Conservation (phyloP, 2,888 invertebrate species). For the Ennomos erosarius region DNA sequence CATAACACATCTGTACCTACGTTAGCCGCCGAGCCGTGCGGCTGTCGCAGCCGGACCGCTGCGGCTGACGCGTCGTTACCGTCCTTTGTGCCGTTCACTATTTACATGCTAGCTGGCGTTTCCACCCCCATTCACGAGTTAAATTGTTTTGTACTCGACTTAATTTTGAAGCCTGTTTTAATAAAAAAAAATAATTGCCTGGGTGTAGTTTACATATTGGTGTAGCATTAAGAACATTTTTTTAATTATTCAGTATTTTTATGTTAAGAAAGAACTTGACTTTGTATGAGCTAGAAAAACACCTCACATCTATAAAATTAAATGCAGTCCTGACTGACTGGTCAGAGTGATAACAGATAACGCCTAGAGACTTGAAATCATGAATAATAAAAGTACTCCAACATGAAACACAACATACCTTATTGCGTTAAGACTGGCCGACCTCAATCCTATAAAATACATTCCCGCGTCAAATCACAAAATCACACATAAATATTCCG, state of each 20-base stretch:
- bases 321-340: no score
- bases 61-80: conserved; percentile 35
- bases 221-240: no score
- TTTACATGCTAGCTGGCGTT: conserved; percentile 8
- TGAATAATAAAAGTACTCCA: no score
- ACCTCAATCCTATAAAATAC: conserved; percentile 2
- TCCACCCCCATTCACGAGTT: not conserved
- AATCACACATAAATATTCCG: conserved; percentile 19
- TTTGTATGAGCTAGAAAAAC: no score
- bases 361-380: no score
- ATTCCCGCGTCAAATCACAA: conserved; percentile 16
- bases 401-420: no score
- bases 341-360: no score
- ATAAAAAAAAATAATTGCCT: not conserved
- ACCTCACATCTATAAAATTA: no score
- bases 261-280: no score
- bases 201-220: no score
- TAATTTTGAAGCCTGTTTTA: not conserved
- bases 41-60: conserved; percentile 11
- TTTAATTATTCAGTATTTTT: no score
- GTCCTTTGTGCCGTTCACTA: conserved; percentile 18
- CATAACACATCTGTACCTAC: not conserved
- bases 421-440: no score
- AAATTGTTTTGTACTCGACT: conserved; percentile 2
- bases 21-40: conserved; percentile 8